Evolutionary conservation across 2,797 vertebrate species (phyloP).

Genomic region (Sebastes diploproa): DNA sequence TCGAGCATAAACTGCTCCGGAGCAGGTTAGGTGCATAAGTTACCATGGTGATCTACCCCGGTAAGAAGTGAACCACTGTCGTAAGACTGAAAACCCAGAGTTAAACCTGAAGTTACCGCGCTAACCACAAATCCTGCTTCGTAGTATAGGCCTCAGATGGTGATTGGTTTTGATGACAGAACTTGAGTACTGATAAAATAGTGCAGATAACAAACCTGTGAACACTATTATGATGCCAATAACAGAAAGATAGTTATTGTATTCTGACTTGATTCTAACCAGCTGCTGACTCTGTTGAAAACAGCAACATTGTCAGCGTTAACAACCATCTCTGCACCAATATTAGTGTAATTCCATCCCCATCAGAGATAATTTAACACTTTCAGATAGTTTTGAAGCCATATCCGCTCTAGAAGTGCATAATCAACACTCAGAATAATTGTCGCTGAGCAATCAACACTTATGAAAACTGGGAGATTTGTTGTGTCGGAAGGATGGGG

Average conservation of each 20-base stretch:
- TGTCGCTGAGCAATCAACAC: slow-evolving; percentile 37
- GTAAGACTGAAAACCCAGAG: no score
- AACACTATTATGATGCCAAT: neutral
- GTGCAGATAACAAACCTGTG: neutral
- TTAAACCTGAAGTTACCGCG: no score
- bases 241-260: neutral
- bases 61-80: no score
- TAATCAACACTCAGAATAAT: slow-evolving; percentile 45
- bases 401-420: neutral
- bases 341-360: slow-evolving; percentile 21
- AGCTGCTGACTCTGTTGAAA: slow-evolving; percentile 5
- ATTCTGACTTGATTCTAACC: neutral
- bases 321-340: neutral
- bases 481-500: neutral
- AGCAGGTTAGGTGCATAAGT: no score
- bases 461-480: neutral
- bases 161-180: neutral
- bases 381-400: slow-evolving; percentile 22
- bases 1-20: no score
- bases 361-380: slow-evolving; percentile 33
- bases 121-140: no score
- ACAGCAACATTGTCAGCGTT: neutral
- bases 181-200: neutral
- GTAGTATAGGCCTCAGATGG: neutral
- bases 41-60: no score